Evolutionary conservation across 2,113 vertebrate genomes (phyloP), one percentile per base, ranked within the genome.

Genomic region (Balaeniceps rex): DNA sequence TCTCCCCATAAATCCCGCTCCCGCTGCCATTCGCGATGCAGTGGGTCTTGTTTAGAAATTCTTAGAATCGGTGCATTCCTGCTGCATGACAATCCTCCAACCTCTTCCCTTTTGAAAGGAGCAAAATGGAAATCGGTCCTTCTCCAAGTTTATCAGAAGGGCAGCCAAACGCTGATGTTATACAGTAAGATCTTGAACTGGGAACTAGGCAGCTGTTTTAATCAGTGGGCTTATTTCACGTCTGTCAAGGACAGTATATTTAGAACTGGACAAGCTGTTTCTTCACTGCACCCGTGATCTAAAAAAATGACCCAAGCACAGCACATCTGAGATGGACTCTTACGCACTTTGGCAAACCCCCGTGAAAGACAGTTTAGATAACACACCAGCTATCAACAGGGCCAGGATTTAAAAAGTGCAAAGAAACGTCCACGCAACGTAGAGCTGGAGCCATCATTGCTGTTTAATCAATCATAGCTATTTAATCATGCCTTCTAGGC

Each of bases 161-260:
- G 97, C 99, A 99, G 99, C 98, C 99, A 99, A 99, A 96, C 93
- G 60, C 94, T 98, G 98, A 98, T 98, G 97, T 98, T 98, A 97
- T 98, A 98, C 98, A 98, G 97, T 95, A 97, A 96, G 94, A 97
- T 96, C 95, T 93, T 95, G 93, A 89, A 96, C 91, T 85, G 66
- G 77, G 76, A 95, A 87, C 87, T 72, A 85, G 87, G 81, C 74
- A 90, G 76, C 93, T 96, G 90, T 71, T 97, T 97, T 96, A 96
- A 97, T 97, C 94, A 75, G 68, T 74, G 63, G 55, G 86, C 87
- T 95, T 96, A 94, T 97, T 96, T 95, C 93, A 94, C 0, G 4
- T 87, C 94, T 95, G 83, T 92, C 92, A 92, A 77, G 88, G 84
- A 76, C 89, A 82, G 87, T 96, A 95, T 84, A 97, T 97, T 97